Evolutionary conservation across 2,888 invertebrate species (phyloP).

Genomic region (Ennomos erosarius): DNA sequence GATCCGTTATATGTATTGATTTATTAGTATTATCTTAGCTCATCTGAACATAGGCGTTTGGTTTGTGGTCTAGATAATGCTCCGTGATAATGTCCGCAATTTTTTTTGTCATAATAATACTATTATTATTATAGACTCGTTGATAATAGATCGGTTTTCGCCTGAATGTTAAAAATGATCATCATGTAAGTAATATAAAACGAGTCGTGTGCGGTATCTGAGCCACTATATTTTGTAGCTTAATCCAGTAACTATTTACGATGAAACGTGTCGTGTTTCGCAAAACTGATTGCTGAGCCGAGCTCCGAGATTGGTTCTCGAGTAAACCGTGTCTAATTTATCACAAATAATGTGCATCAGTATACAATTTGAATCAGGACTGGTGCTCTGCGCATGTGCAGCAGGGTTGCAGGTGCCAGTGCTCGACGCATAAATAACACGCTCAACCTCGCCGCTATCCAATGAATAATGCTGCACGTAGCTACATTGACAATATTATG

Average conservation of each 20-base stretch:
- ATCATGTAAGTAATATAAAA: no score
- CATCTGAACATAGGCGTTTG: no score
- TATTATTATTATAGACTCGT: no score
- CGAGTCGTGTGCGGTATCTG: slow-evolving; percentile 34
- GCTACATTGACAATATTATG: slow-evolving; percentile 4
- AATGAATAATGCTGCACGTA: slow-evolving; percentile 8
- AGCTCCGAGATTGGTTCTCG: slow-evolving; percentile 68
- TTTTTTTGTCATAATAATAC: no score
- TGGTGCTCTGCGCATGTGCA: slow-evolving; percentile 38
- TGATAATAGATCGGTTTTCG: no score
- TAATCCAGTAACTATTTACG: slow-evolving; percentile 68
- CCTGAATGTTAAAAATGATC: no score
- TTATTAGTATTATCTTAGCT: no score
- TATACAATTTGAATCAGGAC: slow-evolving; percentile 41
- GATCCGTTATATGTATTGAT: no score
- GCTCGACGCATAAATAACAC: slow-evolving; percentile 19
- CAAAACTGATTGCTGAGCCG: slow-evolving; percentile 71
- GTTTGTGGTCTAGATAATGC: no score
- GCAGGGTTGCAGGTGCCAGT: slow-evolving; percentile 61
- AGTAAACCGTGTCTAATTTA: slow-evolving; percentile 75
- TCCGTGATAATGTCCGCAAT: no score
- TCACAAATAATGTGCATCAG: slow-evolving; percentile 66
- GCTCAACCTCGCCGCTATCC: slow-evolving; percentile 19
- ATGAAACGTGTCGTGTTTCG: slow-evolving; percentile 70
- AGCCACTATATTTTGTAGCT: slow-evolving; percentile 44